Conservation (phyloP, 1,140 invertebrate genomes). For the Zaprionus capensis region DNA sequence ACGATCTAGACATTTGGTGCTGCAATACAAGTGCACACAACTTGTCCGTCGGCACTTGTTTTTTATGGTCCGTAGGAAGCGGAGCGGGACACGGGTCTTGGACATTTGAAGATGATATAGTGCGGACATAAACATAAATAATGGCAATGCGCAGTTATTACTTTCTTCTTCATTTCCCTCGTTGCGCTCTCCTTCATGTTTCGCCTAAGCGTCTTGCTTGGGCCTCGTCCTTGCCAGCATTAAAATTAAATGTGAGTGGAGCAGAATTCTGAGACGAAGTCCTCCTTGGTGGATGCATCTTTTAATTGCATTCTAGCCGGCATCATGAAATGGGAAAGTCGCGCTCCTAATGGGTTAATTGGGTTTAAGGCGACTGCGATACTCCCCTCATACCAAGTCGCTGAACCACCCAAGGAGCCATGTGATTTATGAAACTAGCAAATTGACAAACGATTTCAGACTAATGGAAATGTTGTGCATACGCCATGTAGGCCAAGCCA, state of each 20-base stretch:
- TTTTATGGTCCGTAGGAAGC: slow-evolving; percentile 63
- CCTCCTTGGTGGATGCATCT: slow-evolving; percentile 32
- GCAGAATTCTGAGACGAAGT: slow-evolving; percentile 15
- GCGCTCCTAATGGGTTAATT: slow-evolving; percentile 74
- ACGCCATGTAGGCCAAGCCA: slow-evolving; percentile 28
- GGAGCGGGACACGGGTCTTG: slow-evolving; percentile 18
- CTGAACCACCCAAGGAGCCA: background rate
- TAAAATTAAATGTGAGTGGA: slow-evolving; percentile 71
- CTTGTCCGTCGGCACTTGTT: slow-evolving; percentile 70
- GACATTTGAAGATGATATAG: slow-evolving; percentile 81
- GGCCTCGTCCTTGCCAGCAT: slow-evolving; percentile 63
- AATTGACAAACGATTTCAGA: slow-evolving; percentile 69
- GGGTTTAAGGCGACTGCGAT: slow-evolving; percentile 62
- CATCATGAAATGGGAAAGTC: slow-evolving; percentile 61
- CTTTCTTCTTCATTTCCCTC: slow-evolving; percentile 46
- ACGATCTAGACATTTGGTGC: slow-evolving; percentile 34
- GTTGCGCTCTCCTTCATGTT: slow-evolving; percentile 26
- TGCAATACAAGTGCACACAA: slow-evolving; percentile 38
- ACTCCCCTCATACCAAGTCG: background rate
- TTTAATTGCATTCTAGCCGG: slow-evolving; percentile 76
- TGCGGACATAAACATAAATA: slow-evolving; percentile 82
- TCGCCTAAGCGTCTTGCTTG: slow-evolving; percentile 6
- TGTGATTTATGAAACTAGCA: slow-evolving; percentile 61
- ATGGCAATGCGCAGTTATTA: slow-evolving; percentile 81
- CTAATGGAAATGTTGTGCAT: slow-evolving; percentile 70